phyloP scores from a whole-genome alignment of 2,888 invertebrate genomes.

The Eurytoma adleriae region DNA sequence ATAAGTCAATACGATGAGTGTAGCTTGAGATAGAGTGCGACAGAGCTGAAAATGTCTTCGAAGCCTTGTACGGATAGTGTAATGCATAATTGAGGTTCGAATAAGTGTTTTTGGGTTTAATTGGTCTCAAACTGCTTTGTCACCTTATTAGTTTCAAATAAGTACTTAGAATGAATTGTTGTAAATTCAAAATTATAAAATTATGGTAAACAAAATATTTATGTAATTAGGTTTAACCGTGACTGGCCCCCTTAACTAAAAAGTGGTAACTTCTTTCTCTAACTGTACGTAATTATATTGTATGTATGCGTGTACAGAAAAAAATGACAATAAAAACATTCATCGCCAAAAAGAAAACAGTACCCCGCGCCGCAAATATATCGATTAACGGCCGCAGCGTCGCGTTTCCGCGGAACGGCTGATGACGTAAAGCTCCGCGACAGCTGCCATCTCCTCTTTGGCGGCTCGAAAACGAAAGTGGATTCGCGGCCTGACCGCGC shows the following conservation, averaged over 20 bases:
- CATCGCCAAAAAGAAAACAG: not conserved
- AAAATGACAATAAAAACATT: not conserved
- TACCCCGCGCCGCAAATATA: not conserved
- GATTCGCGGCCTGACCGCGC: constrained; percentile 68
- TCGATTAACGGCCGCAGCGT: constrained; percentile 29
- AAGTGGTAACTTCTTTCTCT: not conserved
- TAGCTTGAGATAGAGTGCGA: no score
- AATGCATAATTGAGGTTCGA: no score
- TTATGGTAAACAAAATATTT: not conserved
- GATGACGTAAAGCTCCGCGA: constrained; percentile 27
- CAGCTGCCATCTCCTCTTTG: constrained; percentile 23
- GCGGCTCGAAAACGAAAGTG: constrained; percentile 71
- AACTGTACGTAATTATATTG: no score
- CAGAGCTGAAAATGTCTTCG: no score
- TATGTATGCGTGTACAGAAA: not conserved
- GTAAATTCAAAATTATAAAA: no score
- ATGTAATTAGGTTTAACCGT: not conserved
- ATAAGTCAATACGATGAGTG: no score
- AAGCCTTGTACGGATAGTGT: no score
- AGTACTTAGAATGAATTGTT: no score
- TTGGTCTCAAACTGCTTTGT: no score
- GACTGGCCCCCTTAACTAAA: not conserved
- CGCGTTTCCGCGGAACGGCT: constrained; percentile 21
- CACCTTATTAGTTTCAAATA: no score
- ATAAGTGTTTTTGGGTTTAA: no score